A percentile compares a stretch with the other conserved stretches of the same genome.
Conservation (phyloP, 2,113 vertebrate genomes). For the Oxyruncus cristatus region DNA sequence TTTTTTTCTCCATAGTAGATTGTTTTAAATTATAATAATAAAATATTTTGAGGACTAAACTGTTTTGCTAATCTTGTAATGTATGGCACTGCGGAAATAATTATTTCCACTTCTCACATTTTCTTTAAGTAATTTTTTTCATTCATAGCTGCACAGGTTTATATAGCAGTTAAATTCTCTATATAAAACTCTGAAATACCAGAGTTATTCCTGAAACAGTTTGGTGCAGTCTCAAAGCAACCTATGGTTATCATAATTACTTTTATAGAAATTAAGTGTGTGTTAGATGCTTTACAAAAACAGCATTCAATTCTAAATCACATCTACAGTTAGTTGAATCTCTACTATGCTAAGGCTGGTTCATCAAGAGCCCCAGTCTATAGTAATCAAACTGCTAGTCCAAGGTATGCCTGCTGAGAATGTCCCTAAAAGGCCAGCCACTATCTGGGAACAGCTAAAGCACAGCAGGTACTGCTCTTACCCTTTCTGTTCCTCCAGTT, state of each 20-base stretch:
- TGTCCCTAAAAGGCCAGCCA: neutral
- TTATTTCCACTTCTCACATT: neutral
- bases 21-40: neutral
- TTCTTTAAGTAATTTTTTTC: neutral
- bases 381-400: neutral
- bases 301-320: neutral
- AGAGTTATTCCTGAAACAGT: neutral
- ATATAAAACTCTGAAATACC: neutral
- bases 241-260: neutral
- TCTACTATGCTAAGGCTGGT: neutral
- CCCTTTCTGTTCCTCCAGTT: neutral
- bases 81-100: neutral
- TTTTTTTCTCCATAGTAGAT: neutral
- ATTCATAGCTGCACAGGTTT: neutral
- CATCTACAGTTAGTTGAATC: neutral
- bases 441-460: neutral
- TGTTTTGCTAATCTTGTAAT: neutral
- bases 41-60: neutral
- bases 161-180: neutral
- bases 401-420: neutral
- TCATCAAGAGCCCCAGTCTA: neutral
- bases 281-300: neutral
- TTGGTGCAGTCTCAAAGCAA: neutral
- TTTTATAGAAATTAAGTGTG: neutral
- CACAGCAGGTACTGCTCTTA: neutral